These are phyloP conservation scores for Esperia sulphurella DNA, from an alignment of 2,888 invertebrate species.

Conservation along the genomic window DNA sequence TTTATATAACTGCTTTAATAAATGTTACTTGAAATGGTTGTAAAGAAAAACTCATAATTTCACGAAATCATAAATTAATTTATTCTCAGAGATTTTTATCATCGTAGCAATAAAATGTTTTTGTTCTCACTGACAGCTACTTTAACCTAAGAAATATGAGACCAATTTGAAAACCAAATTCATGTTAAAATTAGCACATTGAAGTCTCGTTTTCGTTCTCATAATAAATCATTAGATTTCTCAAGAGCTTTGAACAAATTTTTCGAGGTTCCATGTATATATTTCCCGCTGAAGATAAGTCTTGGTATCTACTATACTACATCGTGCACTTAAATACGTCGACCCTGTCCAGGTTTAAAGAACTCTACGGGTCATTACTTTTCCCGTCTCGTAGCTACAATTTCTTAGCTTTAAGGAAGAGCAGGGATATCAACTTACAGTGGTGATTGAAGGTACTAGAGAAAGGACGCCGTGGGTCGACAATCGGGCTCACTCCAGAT, in stretches of 20 bases:
- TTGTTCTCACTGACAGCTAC: constrained; percentile 22
- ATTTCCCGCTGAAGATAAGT: constrained; percentile 57
- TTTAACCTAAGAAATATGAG: constrained; percentile 21
- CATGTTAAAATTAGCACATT: constrained; percentile 7
- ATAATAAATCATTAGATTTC: constrained; percentile 40
- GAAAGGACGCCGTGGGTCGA: constrained; percentile 61
- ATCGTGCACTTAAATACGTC: constrained; percentile 44
- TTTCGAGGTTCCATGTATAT: constrained; percentile 53
- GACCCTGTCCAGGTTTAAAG: constrained; percentile 46
- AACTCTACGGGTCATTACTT: constrained; percentile 47
- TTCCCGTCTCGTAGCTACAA: constrained; percentile 37
- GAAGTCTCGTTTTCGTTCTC: constrained; percentile 21
- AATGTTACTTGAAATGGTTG: too few species aligned
- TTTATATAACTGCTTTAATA: too few species aligned
- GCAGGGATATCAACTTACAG: constrained; percentile 41
- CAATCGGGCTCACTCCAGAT: constrained; percentile 71
- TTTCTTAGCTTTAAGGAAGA: constrained; percentile 23
- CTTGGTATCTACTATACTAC: constrained; percentile 41
- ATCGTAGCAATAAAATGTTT: constrained; percentile 23
- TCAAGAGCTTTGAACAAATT: constrained; percentile 37
- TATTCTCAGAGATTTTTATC: not conserved
- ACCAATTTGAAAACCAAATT: not conserved
- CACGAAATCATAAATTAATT: not conserved
- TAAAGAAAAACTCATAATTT: too few species aligned
- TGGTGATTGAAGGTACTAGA: constrained; percentile 60